Base-by-base conservation (phyloP, 2,797 vertebrate species). In the Dallia pectoralis region DNA sequence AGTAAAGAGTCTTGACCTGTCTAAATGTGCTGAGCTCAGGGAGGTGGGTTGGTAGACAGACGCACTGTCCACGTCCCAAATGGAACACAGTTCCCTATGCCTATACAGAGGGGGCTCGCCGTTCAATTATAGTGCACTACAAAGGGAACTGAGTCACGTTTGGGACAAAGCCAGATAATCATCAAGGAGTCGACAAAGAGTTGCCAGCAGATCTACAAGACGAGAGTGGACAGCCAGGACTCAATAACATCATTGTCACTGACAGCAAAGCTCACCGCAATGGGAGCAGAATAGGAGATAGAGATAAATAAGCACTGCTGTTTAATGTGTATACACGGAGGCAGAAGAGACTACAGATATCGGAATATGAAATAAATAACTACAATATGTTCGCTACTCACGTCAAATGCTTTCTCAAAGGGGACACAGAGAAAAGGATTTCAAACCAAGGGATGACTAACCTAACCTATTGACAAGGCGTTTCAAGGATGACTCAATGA, bases 221-320 rank as follows among this genome's bases (percentile, higher is more conserved):
- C 40, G 25, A 40, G 67, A 68, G 44, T 22, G n/a, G n/a, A 48
- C 67, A 22, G 61, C 61, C 25, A 16, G 12, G 47, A 6, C 67
- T 69, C 47, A 53, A 53, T 69, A 48, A 69, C 48, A 69, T 69
- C 67, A 51, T 69, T 69, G 47, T 53, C 44, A 51, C 30, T 69
- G 47, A 69, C 29, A 32, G 65, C 12, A 27, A 9, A 47, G 65
- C 27, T 53, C 48, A 30, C 3, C 27, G 22, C 25, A 27, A 68
- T 33, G n/a, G 64, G 30, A 33, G 7, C 49, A 53, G 5, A 53
- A 33, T 40, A 7, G 18, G 66, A 27, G 22, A 4, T n/a, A 14
- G 9, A 67, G 36, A 22, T 47, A 29, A 14, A 47, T 40, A 25
- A 3, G n/a, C 33, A 19, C 19, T 53, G 49, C 49, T 7, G n/a